Evolutionary conservation across 2,797 vertebrate species (phyloP).

Genomic region (Chelon auratus): DNA sequence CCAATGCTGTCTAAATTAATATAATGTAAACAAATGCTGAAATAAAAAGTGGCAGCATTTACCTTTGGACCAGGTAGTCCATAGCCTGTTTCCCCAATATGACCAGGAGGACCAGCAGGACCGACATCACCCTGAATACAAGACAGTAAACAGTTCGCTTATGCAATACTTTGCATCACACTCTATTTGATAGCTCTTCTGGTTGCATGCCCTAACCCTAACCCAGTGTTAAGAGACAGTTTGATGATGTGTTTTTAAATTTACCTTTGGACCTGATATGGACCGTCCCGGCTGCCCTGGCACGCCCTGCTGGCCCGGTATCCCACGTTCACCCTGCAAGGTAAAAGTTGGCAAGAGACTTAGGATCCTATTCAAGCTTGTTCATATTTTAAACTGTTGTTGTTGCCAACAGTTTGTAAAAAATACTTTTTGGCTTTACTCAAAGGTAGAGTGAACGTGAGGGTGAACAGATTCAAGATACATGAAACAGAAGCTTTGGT

Average conservation of each 20-base stretch:
- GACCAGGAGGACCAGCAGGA: constrained; percentile 86
- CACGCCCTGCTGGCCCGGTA: constrained; percentile 87
- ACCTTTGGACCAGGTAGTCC: constrained; percentile 94
- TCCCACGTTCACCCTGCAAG: constrained; percentile 90
- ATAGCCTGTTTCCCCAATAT: constrained; percentile 89
- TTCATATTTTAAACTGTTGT: constrained; percentile 19
- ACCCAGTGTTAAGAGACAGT: constrained; percentile 32
- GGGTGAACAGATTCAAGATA: background rate
- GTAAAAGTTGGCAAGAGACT: constrained; percentile 29
- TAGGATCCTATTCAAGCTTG: constrained; percentile 6
- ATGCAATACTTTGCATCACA: constrained; percentile 27
- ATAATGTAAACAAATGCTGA: background rate
- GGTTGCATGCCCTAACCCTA: too few relatives aligned
- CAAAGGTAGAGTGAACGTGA: constrained; percentile 11
- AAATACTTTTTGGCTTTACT: constrained; percentile 17
- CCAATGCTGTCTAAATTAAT: background rate
- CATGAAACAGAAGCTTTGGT: background rate
- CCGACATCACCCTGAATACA: constrained; percentile 88
- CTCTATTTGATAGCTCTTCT: constrained; percentile 34
- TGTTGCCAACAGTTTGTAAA: constrained; percentile 16
- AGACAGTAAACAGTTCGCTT: constrained; percentile 32
- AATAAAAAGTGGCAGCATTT: constrained; percentile 24
- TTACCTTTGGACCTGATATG: constrained; percentile 92
- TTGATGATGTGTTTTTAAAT: constrained; percentile 42
- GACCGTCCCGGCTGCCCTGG: constrained; percentile 89